phyloP scores from a whole-genome alignment of 2,113 vertebrate genomes.

The Brienomyrus brachyistius region DNA sequence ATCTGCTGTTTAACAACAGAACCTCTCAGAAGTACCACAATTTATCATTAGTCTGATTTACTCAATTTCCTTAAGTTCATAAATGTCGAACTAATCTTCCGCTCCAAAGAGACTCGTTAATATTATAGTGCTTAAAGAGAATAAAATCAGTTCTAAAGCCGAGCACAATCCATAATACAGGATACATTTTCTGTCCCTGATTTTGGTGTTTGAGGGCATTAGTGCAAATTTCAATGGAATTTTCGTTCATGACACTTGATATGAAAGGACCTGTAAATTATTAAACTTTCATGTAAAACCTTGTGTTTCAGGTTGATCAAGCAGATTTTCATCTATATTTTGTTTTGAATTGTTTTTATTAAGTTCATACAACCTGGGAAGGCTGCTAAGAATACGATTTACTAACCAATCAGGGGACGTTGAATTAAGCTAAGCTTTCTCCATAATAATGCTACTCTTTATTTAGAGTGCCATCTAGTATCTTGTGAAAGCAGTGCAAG shows the following conservation, averaged over 20 bases:
- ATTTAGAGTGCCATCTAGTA: neutral
- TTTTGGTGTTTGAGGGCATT: neutral
- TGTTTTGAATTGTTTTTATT: neutral
- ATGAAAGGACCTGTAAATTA: neutral
- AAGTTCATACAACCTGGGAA: neutral
- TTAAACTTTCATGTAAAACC: neutral
- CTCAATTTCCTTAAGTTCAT: neutral
- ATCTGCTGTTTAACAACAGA: neutral
- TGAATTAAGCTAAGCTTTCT: neutral
- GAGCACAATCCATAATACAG: neutral
- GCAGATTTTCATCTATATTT: neutral
- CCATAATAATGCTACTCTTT: neutral
- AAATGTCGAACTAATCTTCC: neutral
- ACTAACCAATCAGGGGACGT: neutral
- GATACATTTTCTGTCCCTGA: neutral
- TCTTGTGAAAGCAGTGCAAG: neutral
- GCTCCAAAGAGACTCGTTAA: neutral
- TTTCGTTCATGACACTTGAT: neutral
- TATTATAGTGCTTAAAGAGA: neutral
- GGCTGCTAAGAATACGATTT: neutral
- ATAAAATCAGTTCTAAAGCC: neutral
- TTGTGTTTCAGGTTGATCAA: neutral
- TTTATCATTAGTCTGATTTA: neutral
- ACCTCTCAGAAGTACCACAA: neutral
- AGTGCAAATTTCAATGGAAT: neutral